Evolutionary conservation across 2,113 vertebrate species (phyloP).

Genomic region (Cepphus grylle): DNA sequence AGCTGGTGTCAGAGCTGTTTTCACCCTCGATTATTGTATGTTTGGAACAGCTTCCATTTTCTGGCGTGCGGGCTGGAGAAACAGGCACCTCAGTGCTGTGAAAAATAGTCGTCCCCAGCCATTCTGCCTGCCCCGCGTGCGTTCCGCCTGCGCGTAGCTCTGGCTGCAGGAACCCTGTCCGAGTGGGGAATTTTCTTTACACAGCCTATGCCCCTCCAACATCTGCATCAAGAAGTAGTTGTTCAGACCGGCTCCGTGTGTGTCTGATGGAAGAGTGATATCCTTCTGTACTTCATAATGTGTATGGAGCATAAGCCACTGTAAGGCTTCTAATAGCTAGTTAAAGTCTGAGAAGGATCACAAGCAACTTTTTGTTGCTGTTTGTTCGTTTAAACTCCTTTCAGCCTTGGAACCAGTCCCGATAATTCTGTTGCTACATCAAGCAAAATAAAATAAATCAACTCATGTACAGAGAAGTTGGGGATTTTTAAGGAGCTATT

Average conservation of each 20-base stretch:
- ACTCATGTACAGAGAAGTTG: neutral
- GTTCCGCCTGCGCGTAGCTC: accelerated
- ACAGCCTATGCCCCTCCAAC: neutral
- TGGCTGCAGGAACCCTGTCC: neutral
- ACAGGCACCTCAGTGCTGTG: neutral
- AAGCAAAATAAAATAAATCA: neutral
- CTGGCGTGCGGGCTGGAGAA: neutral
- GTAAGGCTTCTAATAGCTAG: neutral
- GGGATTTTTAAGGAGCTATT: neutral
- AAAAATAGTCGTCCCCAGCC: neutral
- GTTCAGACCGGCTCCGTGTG: neutral
- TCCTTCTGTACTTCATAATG: accelerated
- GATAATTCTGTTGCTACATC: neutral
- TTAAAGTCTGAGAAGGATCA: neutral
- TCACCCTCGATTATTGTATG: neutral
- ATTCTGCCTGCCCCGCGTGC: neutral
- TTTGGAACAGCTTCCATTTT: conserved; percentile 4
- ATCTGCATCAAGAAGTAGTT: neutral
- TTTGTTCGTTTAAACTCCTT: neutral
- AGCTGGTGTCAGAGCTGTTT: conserved; percentile 34
- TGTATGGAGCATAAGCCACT: neutral
- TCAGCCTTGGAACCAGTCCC: neutral
- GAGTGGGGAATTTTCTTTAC: neutral
- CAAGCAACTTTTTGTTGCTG: neutral
- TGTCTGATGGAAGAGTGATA: neutral